These are phyloP conservation scores for Antheraea assamensis DNA, from an alignment of 2,888 invertebrate genomes.

Conservation along the genomic window DNA sequence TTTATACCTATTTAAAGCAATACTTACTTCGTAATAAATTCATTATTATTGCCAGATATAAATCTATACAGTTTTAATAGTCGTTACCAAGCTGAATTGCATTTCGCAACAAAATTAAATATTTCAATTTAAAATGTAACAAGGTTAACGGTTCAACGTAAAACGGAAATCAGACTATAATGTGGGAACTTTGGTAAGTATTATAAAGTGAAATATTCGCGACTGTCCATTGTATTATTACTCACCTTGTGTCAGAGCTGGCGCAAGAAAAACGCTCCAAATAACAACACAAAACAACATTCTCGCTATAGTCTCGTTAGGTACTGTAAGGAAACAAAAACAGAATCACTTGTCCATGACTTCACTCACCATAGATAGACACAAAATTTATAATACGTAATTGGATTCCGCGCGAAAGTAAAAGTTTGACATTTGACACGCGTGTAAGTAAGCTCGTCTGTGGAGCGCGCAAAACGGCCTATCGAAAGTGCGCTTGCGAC, in stretches of 20 bases:
- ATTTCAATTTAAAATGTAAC: neutral
- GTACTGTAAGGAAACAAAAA: slow-evolving; percentile 34
- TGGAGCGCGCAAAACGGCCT: slow-evolving; percentile 27
- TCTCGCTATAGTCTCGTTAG: slow-evolving; percentile 56
- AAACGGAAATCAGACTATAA: slow-evolving; percentile 11
- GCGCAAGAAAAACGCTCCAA: slow-evolving; percentile 71
- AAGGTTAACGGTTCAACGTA: neutral
- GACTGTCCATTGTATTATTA: slow-evolving; percentile 61
- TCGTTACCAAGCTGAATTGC: neutral
- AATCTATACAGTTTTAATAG: neutral
- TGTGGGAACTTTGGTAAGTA: slow-evolving; percentile 2
- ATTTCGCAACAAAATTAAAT: neutral
- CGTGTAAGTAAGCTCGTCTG: slow-evolving; percentile 25
- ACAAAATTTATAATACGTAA: slow-evolving; percentile 33
- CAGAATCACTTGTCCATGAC: slow-evolving; percentile 64
- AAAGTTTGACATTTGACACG: slow-evolving; percentile 52
- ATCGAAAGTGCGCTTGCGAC: slow-evolving; percentile 39
- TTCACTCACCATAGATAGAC: slow-evolving; percentile 50
- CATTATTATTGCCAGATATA: slow-evolving; percentile 14
- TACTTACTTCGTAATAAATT: slow-evolving; percentile 6
- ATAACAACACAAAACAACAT: slow-evolving; percentile 73
- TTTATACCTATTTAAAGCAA: slow-evolving; percentile 3
- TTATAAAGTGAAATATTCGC: slow-evolving; percentile 19
- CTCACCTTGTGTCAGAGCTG: slow-evolving; percentile 75
- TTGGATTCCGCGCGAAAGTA: slow-evolving; percentile 62